Conservation (phyloP, 2,113 vertebrate species). For the Elachura formosa region DNA sequence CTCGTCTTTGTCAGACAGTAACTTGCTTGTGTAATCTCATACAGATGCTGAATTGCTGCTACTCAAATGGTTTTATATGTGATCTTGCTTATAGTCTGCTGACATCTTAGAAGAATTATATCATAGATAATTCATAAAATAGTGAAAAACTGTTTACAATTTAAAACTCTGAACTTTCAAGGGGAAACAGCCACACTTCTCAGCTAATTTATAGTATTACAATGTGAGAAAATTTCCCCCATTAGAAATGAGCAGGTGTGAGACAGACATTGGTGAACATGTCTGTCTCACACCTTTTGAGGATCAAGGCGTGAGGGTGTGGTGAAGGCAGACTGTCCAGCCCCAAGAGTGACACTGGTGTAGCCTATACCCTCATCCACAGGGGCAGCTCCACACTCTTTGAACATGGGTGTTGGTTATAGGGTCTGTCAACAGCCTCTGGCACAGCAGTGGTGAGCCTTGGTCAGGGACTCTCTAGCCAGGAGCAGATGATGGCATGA, state of each 20-base stretch:
- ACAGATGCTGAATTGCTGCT: background rate
- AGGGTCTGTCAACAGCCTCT: background rate
- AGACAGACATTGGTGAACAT: background rate
- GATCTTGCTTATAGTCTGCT: background rate
- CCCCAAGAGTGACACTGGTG: fast-evolving
- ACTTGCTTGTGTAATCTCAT: background rate
- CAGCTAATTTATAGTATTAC: background rate
- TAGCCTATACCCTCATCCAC: fast-evolving
- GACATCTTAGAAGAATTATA: background rate
- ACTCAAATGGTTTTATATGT: background rate
- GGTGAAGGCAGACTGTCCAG: background rate
- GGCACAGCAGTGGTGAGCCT: fast-evolving
- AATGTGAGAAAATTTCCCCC: background rate
- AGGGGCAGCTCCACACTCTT: background rate
- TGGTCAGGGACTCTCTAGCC: no score
- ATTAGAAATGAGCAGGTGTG: background rate
- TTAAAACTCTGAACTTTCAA: background rate
- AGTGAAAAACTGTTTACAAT: background rate
- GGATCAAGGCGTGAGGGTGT: background rate
- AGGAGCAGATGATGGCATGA: background rate
- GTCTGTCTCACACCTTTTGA: background rate
- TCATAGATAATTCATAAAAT: background rate
- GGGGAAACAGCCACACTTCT: background rate
- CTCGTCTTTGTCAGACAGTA: background rate
- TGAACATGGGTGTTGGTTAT: fast-evolving